These are phyloP conservation scores for Nomada fabriciana DNA, from an alignment of 2,888 invertebrate species.

Conservation along the genomic window DNA sequence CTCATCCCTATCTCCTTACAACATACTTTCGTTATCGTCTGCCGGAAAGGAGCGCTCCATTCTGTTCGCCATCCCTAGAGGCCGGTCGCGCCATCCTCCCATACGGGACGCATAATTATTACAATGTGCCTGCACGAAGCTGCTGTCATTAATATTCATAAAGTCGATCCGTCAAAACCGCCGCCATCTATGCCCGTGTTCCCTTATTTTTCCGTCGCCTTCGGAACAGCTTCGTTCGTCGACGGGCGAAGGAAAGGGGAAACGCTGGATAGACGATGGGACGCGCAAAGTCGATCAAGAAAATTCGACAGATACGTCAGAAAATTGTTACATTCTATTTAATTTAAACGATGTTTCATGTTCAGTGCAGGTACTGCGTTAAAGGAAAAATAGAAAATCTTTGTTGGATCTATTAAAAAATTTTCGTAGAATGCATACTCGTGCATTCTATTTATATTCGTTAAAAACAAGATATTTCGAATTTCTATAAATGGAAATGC, in stretches of 20 bases:
- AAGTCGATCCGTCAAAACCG: constrained; percentile 69
- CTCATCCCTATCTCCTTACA: constrained; percentile 50
- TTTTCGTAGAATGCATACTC: too few species aligned
- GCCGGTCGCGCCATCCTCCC: constrained; percentile 24
- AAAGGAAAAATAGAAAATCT: too few species aligned
- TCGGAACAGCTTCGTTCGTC: constrained; percentile 2
- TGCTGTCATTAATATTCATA: constrained; percentile 71
- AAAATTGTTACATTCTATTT: too few species aligned
- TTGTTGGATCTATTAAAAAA: too few species aligned
- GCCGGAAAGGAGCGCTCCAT: constrained; percentile 4
- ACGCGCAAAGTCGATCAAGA: constrained; percentile 13
- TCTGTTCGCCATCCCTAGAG: not conserved
- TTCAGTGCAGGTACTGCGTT: too few species aligned
- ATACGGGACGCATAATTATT: constrained; percentile 70
- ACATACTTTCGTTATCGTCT: constrained; percentile 56
- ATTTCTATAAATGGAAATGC: too few species aligned
- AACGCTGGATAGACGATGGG: not conserved
- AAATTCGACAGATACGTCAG: too few species aligned
- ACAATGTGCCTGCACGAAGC: constrained; percentile 52
- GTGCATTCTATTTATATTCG: too few species aligned
- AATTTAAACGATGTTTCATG: too few species aligned
- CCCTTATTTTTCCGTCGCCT: constrained; percentile 28
- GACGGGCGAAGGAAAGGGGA: not conserved
- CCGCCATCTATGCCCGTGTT: constrained; percentile 28
- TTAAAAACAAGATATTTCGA: too few species aligned